phyloP scores from a whole-genome alignment of 1,140 invertebrate species.

The Platorchestia sp. region DNA sequence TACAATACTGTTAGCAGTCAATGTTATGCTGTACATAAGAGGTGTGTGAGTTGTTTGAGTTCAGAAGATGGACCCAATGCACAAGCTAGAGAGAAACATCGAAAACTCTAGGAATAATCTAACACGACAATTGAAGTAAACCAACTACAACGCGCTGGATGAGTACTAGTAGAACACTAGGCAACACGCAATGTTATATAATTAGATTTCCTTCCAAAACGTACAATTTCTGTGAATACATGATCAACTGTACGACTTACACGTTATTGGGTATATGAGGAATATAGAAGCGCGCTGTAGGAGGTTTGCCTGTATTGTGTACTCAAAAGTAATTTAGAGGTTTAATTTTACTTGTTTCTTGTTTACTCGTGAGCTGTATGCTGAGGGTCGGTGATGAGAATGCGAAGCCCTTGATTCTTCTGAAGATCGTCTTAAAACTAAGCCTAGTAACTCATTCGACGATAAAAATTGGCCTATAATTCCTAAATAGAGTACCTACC shows the following conservation, averaged over 20 bases:
- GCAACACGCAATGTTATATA: not conserved
- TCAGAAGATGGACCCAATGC: not conserved
- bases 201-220: not conserved
- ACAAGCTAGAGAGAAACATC: not conserved
- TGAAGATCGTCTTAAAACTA: not conserved
- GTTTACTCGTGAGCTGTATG: not conserved
- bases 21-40: not conserved
- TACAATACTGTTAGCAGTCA: not conserved
- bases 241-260: not conserved
- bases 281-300: not conserved
- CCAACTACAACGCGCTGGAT: not conserved
- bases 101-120: not conserved
- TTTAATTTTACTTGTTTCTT: not conserved
- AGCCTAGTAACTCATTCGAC: not conserved
- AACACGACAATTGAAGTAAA: not conserved
- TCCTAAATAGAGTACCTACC: not conserved
- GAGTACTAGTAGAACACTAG: not conserved
- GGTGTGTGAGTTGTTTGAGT: not conserved
- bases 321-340: not conserved
- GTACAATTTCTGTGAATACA: not conserved
- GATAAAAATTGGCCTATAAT: not conserved
- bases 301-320: not conserved
- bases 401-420: not conserved
- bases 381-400: not conserved
- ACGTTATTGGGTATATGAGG: not conserved